A percentile compares a stretch with the other conserved stretches of the same genome.
phyloP scores from a whole-genome alignment of 1,140 invertebrate species.

The Sminthurinus signatus region DNA sequence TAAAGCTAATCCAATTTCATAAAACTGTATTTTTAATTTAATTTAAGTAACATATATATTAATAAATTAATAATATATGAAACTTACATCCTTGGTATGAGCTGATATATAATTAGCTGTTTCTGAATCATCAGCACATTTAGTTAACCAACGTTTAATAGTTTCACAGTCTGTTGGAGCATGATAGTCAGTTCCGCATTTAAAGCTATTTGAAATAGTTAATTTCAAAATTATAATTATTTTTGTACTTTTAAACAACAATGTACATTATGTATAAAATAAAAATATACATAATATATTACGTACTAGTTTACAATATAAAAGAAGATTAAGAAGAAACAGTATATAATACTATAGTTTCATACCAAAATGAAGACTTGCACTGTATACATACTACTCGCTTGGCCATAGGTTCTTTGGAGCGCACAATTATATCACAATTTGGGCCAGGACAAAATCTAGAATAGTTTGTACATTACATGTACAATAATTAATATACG shows the following conservation, averaged over 20 bases:
- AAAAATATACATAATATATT: no score
- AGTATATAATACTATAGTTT: no score
- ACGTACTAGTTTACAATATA: no score
- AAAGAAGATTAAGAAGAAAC: no score
- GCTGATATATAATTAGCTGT: conserved; percentile 98
- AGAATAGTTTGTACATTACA: no score
- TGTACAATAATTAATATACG: no score
- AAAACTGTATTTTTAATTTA: no score
- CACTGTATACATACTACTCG: conserved; percentile 68
- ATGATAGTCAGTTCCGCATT: conserved; percentile 94
- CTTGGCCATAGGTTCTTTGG: conserved; percentile 70
- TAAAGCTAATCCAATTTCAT: no score
- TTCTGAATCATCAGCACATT: conserved; percentile 98
- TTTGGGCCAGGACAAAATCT: conserved; percentile 91
- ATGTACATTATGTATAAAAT: no score
- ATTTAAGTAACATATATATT: no score
- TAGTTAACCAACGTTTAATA: conserved; percentile 96
- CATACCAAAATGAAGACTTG: conserved; percentile 71
- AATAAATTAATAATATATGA: conserved; percentile 21
- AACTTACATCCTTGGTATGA: conserved; percentile 82
- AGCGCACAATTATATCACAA: conserved; percentile 78
- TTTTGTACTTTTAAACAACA: no score
- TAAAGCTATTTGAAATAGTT: conserved; percentile 54
- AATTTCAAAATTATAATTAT: no score
- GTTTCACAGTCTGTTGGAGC: conserved; percentile 94